Evolutionary conservation across 2,113 vertebrate genomes (phyloP), one percentile per base, ranked within the genome.

Genomic region (Trinectes maculatus): DNA sequence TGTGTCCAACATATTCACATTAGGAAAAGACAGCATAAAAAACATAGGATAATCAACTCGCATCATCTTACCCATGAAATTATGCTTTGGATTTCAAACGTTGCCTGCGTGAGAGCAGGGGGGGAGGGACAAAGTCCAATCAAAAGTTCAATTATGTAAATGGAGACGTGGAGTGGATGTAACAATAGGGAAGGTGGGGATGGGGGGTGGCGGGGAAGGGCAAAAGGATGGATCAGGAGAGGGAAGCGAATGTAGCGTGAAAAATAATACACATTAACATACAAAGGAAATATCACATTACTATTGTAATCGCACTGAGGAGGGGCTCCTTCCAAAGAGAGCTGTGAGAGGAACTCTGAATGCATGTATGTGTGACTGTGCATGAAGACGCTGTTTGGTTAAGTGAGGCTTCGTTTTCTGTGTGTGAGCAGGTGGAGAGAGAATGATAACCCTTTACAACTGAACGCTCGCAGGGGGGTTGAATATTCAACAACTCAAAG

Each of bases 71-170:
- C 65, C 90, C 80, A 80, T 91, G 87, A 91, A 92, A 91, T 91
- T 88, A 71, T 71, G 70, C 76, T 71, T 61, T 24, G 54, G 74
- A 83, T 89, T 87, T 54, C 79, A 83, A 82, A 83, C 59, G 37
- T 31, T 21, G 55, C 46, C 66, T 74, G 57, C 70, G 74, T 74
- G 75, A 85, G 81, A 80, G 72, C 31, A 15, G 21, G 4, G 40
- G 12, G 34, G 34, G 39, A 76, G 66, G 47, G 13, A 15, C 34
- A 74, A 77, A 87, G 88, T 91, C 90, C 85, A 92, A 91, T 92
- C 85, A 92, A 92, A 93, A 91, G 85, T 92, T 91, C 87, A 91
- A 91, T 92, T 92, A 92, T 92, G 90, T 89, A 91, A 93, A 92
- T 90, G 64, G 78, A 70, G 87, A 90, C 83, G 81, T 91, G 62